Conservation (phyloP, 2,888 invertebrate genomes). For the Metacarcinus magister region DNA sequence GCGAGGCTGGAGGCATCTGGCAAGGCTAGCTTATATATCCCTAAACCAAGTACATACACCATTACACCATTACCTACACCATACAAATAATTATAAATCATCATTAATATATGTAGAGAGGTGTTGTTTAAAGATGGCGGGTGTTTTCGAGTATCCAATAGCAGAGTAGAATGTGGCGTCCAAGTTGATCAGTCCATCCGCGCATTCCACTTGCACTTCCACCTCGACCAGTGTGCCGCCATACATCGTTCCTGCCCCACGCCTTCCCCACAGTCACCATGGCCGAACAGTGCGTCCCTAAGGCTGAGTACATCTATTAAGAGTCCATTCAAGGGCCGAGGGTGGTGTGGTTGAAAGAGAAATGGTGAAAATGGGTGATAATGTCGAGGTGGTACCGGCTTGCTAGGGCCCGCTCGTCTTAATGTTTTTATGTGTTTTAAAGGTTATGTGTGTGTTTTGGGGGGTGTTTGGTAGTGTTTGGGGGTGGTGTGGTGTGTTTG, state of each 20-base stretch:
- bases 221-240: background rate
- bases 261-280: slow-evolving; percentile 57
- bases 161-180: too few relatives aligned
- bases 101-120: too few relatives aligned
- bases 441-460: background rate
- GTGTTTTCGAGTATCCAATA: too few relatives aligned
- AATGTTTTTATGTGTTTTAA: background rate
- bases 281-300: slow-evolving; percentile 65
- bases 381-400: background rate
- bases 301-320: background rate
- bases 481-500: background rate
- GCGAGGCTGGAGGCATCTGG: too few relatives aligned
- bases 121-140: too few relatives aligned
- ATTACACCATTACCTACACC: too few relatives aligned
- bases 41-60: too few relatives aligned
- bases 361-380: background rate
- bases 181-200: too few relatives aligned
- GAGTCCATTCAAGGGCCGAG: background rate
- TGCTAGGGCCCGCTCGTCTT: background rate
- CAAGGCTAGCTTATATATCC: too few relatives aligned
- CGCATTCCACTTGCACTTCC: background rate
- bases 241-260: background rate
- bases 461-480: background rate
- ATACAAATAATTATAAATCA: too few relatives aligned
- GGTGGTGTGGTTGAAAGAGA: background rate